phyloP scores from a whole-genome alignment of 2,113 vertebrate species.

The Clarias magur region DNA sequence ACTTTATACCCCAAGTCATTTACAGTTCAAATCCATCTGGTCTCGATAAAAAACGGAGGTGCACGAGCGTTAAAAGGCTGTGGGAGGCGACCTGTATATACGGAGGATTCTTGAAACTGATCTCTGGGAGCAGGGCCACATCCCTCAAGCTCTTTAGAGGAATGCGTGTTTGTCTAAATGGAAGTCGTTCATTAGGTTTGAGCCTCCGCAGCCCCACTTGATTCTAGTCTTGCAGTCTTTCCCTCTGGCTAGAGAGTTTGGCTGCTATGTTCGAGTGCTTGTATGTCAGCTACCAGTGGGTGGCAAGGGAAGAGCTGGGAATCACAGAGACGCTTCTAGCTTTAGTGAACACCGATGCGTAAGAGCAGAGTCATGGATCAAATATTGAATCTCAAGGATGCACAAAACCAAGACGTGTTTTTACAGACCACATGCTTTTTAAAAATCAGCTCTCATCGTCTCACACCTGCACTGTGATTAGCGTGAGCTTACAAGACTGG shows the following conservation, averaged over 20 bases:
- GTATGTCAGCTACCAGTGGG: constrained; percentile 36
- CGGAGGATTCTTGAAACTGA: constrained; percentile 10
- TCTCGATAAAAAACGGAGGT: constrained; percentile 9
- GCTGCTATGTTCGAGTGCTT: not conserved
- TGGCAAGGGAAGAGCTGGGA: constrained; percentile 29
- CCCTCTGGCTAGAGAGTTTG: constrained; percentile 21
- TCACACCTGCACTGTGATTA: constrained; percentile 37
- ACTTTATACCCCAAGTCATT: constrained; percentile 22
- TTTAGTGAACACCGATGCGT: constrained; percentile 18
- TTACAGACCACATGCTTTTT: constrained; percentile 2
- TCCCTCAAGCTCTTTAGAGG: constrained; percentile 33
- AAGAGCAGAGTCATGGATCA: constrained; percentile 7
- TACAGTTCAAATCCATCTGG: constrained; percentile 32
- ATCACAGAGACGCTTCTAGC: not conserved
- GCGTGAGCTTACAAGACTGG: not conserved
- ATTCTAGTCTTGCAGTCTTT: constrained; percentile 22
- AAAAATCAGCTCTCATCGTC: not conserved
- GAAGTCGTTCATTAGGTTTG: constrained; percentile 38
- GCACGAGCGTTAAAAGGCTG: constrained; percentile 22
- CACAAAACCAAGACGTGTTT: constrained; percentile 2
- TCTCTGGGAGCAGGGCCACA: constrained; percentile 23
- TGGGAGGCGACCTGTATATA: constrained; percentile 35
- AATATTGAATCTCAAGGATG: constrained; percentile 5
- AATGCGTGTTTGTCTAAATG: constrained; percentile 30
- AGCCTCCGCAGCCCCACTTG: constrained; percentile 11